Conservation (phyloP, 2,797 vertebrate genomes). For the Macrochelys suwanniensis region DNA sequence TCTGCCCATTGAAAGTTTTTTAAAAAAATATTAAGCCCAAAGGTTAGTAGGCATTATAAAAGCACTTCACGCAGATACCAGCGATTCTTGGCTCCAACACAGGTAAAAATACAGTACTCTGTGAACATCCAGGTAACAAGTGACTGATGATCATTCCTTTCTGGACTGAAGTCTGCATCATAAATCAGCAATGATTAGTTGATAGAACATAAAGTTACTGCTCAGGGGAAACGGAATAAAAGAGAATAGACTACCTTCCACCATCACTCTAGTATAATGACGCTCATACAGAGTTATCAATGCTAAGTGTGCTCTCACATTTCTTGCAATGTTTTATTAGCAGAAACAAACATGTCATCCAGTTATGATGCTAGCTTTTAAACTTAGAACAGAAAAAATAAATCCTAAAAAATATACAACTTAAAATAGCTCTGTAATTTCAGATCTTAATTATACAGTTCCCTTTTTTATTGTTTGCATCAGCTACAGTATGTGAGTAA, state of each 20-base stretch:
- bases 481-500: not conserved
- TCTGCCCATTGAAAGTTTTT: not conserved
- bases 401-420: not conserved
- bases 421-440: not conserved
- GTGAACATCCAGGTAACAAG: not conserved
- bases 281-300: rapidly evolving
- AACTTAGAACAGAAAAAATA: not conserved
- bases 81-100: not conserved
- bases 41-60: not conserved
- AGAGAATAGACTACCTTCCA: not conserved
- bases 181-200: not conserved
- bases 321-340: not conserved
- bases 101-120: not conserved
- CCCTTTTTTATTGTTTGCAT: constrained; percentile 39
- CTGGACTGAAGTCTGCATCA: not conserved
- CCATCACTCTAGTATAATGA: not conserved
- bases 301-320: not conserved
- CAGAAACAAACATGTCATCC: not conserved
- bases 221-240: not conserved
- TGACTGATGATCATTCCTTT: not conserved
- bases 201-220: not conserved
- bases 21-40: not conserved
- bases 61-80: not conserved
- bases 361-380: not conserved
- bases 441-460: constrained; percentile 25